Evolutionary conservation across 92 coral and sea anemone genomes (phyloP).

Genomic region (Porites cylindrica): DNA sequence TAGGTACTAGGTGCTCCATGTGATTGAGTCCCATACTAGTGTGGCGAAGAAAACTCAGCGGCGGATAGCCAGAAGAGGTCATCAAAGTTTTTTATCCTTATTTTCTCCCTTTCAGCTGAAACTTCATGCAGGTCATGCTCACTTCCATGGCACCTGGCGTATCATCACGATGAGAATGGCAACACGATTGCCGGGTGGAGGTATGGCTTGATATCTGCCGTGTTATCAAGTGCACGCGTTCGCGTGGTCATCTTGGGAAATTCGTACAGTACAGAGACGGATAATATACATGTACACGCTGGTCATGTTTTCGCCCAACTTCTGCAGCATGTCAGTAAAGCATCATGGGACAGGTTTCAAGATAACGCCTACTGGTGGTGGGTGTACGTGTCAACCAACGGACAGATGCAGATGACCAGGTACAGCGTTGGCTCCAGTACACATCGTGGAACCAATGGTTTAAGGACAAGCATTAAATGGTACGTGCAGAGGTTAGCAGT

Average conservation of each 20-base stretch:
- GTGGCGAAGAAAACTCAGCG: too few relatives aligned
- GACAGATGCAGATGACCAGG: slow-evolving; percentile 59
- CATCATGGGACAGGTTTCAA: slow-evolving; percentile 74
- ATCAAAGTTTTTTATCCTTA: too few relatives aligned
- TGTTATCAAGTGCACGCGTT: slow-evolving; percentile 85
- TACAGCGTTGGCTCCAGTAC: slow-evolving; percentile 79
- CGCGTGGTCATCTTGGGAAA: slow-evolving; percentile 50
- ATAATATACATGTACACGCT: slow-evolving; percentile 62
- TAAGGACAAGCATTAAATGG: slow-evolving; percentile 64
- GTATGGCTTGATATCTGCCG: slow-evolving; percentile 76
- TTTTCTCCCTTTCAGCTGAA: not conserved
- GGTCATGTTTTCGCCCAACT: slow-evolving; percentile 82
- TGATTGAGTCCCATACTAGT: too few relatives aligned
- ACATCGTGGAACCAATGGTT: slow-evolving; percentile 48
- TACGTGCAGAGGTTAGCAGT: slow-evolving; percentile 58
- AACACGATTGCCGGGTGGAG: slow-evolving; percentile 68
- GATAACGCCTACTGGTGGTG: slow-evolving; percentile 81
- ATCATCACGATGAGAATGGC: slow-evolving; percentile 70
- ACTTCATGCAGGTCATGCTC: slow-evolving; percentile 16
- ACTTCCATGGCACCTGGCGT: slow-evolving; percentile 67
- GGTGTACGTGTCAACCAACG: slow-evolving; percentile 60
- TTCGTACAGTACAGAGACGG: slow-evolving; percentile 68
- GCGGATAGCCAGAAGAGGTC: too few relatives aligned
- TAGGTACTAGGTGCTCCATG: too few relatives aligned
- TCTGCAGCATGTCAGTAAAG: slow-evolving; percentile 82